Percentiles rank a stretch among this genome's conserved stretches.
These are phyloP conservation scores for Paradoxurus hermaphroditus DNA, from an alignment of 2,113 vertebrate genomes.

Conservation along the genomic window DNA sequence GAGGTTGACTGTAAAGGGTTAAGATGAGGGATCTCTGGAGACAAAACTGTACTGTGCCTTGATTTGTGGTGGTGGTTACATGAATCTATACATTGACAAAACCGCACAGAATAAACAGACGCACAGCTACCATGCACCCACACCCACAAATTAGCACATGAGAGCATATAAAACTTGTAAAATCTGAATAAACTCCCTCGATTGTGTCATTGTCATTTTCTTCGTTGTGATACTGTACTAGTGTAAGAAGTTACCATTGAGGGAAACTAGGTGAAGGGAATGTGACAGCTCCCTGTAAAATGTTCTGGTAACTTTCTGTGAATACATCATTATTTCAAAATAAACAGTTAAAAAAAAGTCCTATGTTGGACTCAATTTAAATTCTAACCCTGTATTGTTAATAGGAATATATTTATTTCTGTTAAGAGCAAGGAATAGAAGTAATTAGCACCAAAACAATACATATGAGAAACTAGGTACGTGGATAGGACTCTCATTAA, in stretches of 20 bases:
- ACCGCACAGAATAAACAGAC: neutral
- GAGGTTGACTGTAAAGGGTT: neutral
- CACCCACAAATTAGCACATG: rapidly evolving
- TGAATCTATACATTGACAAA: neutral
- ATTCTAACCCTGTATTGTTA: neutral
- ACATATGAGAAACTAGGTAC: neutral
- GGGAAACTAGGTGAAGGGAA: neutral
- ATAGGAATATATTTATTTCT: neutral
- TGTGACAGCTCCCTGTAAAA: neutral
- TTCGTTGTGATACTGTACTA: neutral
- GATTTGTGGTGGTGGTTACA: neutral
- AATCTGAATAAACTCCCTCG: neutral
- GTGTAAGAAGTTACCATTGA: neutral
- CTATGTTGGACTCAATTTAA: neutral
- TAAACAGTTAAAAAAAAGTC: neutral
- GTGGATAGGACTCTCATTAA: neutral
- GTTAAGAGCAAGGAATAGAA: neutral
- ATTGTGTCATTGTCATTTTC: neutral
- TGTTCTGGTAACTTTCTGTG: neutral
- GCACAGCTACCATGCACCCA: too few relatives aligned
- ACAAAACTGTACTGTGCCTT: neutral
- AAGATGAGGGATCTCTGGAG: neutral
- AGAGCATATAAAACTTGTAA: neutral
- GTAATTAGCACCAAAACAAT: neutral
- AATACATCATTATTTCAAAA: neutral